Evolutionary conservation across 2,113 vertebrate genomes (phyloP), one percentile per base, ranked within the genome.

Genomic region (Entomyzon cyanotis): DNA sequence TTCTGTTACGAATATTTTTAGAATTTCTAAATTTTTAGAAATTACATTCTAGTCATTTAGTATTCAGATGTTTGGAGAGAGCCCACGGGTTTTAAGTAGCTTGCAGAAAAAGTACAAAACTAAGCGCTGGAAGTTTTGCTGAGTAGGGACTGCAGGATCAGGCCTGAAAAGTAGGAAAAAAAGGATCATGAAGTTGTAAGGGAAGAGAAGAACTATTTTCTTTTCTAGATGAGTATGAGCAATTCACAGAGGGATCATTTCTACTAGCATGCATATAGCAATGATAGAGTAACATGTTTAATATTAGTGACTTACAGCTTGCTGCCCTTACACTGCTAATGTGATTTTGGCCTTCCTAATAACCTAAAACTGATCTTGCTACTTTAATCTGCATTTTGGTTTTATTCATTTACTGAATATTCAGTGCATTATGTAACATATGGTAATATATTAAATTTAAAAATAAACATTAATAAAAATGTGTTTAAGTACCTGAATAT

Each of bases 101-200:
- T 55, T 90, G 70, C 82, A 47, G 27, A 33, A 47, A 86, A 86
- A 67, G 17, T 77, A 39, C 7, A 4, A 41, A 81, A 52, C 31
- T 49, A 24, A 84, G 42, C 0, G 0, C 15, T 60, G 80, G 68
- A 63, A 71, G 25, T 56, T 93, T 90, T 90, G 80, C 95, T 94
- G 93, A 97, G 94, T 97, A 95, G 71, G 95, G 93, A 42, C 96
- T 97, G 95, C 96, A 90, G 96, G 94, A 95, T 94, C 94, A 96
- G 95, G 52, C 93, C 94, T 95, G 90, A 97, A 97, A 96, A 60
- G 92, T 94, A 87, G 78, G 82, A 92, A 75, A 64, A 81, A 60
- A 81, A 77, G 64, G 76, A 46, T 87, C 14, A 19, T 3, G 9
- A 81, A 86, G 31, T 44, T 58, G 27, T 63, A 39, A 30, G 9